These are phyloP conservation scores for Chloropsis hardwickii DNA, from an alignment of 2,113 vertebrate species.

Conservation along the genomic window DNA sequence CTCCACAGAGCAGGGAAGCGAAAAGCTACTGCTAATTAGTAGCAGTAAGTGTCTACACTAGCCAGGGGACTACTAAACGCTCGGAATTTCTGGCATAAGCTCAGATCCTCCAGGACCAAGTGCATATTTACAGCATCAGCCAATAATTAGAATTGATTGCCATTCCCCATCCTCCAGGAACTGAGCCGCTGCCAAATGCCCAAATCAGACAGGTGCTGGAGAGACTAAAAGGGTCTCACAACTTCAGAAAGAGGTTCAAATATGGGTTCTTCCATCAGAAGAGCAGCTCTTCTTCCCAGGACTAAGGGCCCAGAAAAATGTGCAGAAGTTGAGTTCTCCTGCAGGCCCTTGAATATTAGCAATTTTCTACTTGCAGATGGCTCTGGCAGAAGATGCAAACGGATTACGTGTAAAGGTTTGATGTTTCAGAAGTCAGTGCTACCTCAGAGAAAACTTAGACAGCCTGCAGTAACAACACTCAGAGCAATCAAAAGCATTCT, in stretches of 20 bases:
- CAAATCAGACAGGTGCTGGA: not conserved
- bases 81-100: not conserved
- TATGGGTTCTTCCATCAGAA: not conserved
- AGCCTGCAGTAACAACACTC: not conserved
- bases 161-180: not conserved
- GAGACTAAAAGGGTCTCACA: not conserved
- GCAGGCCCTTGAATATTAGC: not conserved
- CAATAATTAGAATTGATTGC: not conserved
- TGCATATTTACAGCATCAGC: not conserved
- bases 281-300: not conserved
- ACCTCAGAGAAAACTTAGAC: not conserved
- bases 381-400: not conserved
- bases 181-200: not conserved
- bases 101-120: not conserved
- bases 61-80: not conserved
- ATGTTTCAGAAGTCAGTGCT: not conserved
- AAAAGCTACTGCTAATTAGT: conserved; percentile 10
- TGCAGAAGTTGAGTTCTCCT: not conserved
- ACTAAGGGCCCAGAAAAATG: not conserved
- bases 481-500: not conserved
- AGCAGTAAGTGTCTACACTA: not conserved
- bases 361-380: not conserved
- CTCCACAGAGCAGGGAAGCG: not conserved
- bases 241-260: not conserved
- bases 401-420: not conserved